Evolutionary conservation across 2,113 vertebrate species (phyloP).

Genomic region (Cromileptes altivelis): DNA sequence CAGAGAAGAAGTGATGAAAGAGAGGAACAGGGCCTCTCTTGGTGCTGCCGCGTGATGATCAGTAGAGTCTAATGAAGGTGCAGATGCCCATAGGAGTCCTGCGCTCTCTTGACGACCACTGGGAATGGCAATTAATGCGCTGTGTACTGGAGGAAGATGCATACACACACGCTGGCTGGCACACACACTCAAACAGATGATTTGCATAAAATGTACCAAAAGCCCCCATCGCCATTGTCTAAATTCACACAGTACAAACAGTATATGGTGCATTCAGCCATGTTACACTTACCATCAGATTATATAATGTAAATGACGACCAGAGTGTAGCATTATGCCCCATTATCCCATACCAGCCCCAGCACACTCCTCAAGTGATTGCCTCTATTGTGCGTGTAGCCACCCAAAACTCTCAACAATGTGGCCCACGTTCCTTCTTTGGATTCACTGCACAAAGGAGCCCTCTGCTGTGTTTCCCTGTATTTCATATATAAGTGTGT

Average conservation of each 20-base stretch:
- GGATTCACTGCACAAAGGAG: conserved; percentile 51
- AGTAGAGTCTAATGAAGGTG: conserved; percentile 84
- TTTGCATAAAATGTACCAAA: conserved; percentile 60
- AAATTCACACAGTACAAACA: conserved; percentile 56
- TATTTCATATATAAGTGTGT: conserved; percentile 46
- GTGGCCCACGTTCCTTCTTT: conserved; percentile 29
- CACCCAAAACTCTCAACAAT: conserved; percentile 62
- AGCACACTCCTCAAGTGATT: conserved; percentile 62
- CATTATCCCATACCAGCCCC: conserved; percentile 63
- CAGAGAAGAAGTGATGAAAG: conserved; percentile 80
- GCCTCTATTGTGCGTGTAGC: conserved; percentile 63
- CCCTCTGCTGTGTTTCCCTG: conserved; percentile 25
- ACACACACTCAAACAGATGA: conserved; percentile 43
- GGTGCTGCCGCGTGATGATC: conserved; percentile 78
- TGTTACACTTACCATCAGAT: conserved; percentile 52
- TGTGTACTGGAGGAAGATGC: conserved; percentile 59
- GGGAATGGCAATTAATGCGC: conserved; percentile 83
- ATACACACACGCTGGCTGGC: conserved; percentile 10
- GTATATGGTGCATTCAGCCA: conserved; percentile 60
- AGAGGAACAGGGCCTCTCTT: conserved; percentile 74
- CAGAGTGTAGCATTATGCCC: conserved; percentile 51
- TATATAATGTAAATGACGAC: conserved; percentile 56
- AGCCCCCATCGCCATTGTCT: conserved; percentile 40
- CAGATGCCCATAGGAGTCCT: conserved; percentile 75
- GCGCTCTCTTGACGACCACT: conserved; percentile 70